Conservation (phyloP, 2,888 invertebrate species). For the Microctonus hyperodae region DNA sequence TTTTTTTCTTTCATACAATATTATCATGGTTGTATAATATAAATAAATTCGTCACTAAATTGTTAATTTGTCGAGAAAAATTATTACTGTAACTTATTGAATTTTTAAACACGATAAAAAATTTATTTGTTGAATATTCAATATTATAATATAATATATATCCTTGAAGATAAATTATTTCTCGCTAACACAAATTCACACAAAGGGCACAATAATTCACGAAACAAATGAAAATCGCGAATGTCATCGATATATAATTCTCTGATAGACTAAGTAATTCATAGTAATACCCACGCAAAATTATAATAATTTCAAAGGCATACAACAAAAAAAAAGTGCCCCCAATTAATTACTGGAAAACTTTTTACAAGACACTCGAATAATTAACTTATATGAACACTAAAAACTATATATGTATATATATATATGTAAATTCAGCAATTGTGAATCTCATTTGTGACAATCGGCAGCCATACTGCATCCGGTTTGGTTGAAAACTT, state of each 20-base stretch:
- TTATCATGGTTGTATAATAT: too few relatives aligned
- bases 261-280: background rate
- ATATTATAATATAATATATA: too few relatives aligned
- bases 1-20: too few relatives aligned
- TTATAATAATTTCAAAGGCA: background rate
- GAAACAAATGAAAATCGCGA: conserved; percentile 1
- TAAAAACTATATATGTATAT: background rate
- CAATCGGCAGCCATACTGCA: conserved; percentile 59
- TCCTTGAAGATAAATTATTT: background rate
- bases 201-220: background rate
- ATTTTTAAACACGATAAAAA: too few relatives aligned
- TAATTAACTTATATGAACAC: background rate
- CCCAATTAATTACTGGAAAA: background rate
- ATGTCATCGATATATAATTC: background rate
- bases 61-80: too few relatives aligned
- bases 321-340: background rate
- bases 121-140: too few relatives aligned
- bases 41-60: too few relatives aligned
- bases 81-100: too few relatives aligned
- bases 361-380: background rate
- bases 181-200: background rate
- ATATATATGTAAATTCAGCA: background rate
- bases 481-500: conserved; percentile 46
- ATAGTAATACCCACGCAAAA: background rate
- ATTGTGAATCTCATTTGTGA: conserved; percentile 40